phyloP scores from a whole-genome alignment of 2,888 invertebrate genomes.

The Spisula subtruncata region DNA sequence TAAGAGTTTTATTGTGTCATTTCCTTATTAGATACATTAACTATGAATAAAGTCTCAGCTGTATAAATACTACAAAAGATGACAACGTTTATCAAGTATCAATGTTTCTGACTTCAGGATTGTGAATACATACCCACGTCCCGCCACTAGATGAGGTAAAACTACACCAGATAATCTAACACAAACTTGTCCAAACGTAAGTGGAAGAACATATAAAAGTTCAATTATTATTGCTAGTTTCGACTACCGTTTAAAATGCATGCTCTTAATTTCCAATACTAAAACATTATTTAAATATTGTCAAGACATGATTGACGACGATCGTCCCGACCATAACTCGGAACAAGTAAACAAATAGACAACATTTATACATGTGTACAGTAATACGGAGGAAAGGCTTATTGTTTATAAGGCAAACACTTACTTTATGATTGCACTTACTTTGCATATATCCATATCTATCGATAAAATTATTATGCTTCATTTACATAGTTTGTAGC shows the following conservation, averaged over 20 bases:
- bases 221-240: no score
- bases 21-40: no score
- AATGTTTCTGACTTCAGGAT: no score
- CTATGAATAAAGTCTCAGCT: no score
- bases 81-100: no score
- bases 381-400: neutral
- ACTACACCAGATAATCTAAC: no score
- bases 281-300: neutral
- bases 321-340: neutral
- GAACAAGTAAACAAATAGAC: neutral
- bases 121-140: no score
- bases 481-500: neutral
- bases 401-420: conserved; percentile 8
- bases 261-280: neutral
- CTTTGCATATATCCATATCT: neutral
- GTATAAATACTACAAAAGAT: no score
- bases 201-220: no score
- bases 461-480: conserved; percentile 16
- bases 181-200: no score
- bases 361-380: neutral
- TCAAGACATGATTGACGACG: neutral
- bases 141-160: no score
- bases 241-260: neutral
- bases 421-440: conserved; percentile 7
- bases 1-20: no score